Evolutionary conservation across 1,140 invertebrate species (phyloP).

Genomic region (Drosophila navojoa): DNA sequence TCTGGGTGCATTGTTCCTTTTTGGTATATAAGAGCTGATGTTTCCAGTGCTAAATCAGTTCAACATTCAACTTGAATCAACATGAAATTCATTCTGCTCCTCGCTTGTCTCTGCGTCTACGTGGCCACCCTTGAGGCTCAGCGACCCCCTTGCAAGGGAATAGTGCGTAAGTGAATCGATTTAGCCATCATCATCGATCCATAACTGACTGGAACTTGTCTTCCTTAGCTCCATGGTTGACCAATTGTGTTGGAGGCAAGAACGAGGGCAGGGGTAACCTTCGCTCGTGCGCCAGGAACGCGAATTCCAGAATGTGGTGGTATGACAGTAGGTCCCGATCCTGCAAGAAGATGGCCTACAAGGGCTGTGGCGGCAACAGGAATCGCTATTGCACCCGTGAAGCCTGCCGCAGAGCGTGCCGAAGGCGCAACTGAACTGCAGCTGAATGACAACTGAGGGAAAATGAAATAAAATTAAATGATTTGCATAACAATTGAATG

Average conservation of each 20-base stretch:
- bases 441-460: no score
- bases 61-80: slow-evolving; percentile 2
- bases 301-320: slow-evolving; percentile 19
- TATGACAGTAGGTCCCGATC: neutral
- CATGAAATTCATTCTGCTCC: slow-evolving; percentile 38
- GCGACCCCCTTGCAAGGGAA: neutral
- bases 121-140: slow-evolving; percentile 17
- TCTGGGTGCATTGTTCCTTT: no score
- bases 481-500: neutral
- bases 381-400: slow-evolving; percentile 25
- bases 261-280: neutral
- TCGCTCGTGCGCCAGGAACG: neutral
- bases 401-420: neutral
- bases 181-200: neutral
- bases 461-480: neutral
- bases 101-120: slow-evolving; percentile 23
- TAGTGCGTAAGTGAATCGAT: neutral
- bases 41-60: slow-evolving; percentile 15
- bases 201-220: neutral
- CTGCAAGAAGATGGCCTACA: slow-evolving; percentile 13
- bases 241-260: neutral
- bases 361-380: slow-evolving; percentile 21
- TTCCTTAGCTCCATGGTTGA: neutral
- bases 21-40: slow-evolving; percentile 14
- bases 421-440: no score